Base-by-base conservation (phyloP, 1,140 invertebrate genomes). In the Limonius californicus region DNA sequence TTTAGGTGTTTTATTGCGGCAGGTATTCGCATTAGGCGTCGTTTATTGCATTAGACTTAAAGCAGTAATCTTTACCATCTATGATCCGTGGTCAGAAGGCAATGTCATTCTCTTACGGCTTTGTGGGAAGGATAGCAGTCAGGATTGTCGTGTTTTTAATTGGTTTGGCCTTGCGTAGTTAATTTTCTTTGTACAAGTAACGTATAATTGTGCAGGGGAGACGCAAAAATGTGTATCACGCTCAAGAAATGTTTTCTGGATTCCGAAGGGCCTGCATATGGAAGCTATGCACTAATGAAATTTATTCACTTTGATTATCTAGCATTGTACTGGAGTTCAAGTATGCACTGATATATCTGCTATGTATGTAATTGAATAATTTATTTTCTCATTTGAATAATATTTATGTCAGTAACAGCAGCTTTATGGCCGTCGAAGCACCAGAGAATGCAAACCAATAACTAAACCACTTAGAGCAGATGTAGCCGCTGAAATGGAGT, bases 271-370 rank as follows among this genome's bases (percentile, higher is more conserved):
- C 45, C 19, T 50, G 45, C 16, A 50, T 50, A 50, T 50, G 45
- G 45, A 50, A 18, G 20, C 45, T 18, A 50, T 50, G 45, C 45
- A 18, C 16, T 50, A 50, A 50, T 50, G 45, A 50, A 50, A 50
- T 50, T 50, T 50, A 50, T 50, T 50, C 45, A 50, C 45, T 50
- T 19, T 50, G 45, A 50, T 50, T 50, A 50, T 50, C 45, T 50
- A 50, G 45, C 45, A 50, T 50, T 50, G 45, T 50, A 50, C 6
- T 50, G 45, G 8, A 50, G 45, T 50, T 50, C 14, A 50, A 50
- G 45, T 50, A 50, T 50, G 45, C 45, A 50, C 45, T 50, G 45
- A 50, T 50, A 45, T 45, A 50, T 50, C 16, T 50, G 45, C 45
- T 50, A 19, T 18, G 45, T 50, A 19, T 50, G 45, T 50, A 50